These are phyloP conservation scores for Scaptomyza tumidula DNA, from an alignment of 2,888 invertebrate species.

Conservation along the genomic window DNA sequence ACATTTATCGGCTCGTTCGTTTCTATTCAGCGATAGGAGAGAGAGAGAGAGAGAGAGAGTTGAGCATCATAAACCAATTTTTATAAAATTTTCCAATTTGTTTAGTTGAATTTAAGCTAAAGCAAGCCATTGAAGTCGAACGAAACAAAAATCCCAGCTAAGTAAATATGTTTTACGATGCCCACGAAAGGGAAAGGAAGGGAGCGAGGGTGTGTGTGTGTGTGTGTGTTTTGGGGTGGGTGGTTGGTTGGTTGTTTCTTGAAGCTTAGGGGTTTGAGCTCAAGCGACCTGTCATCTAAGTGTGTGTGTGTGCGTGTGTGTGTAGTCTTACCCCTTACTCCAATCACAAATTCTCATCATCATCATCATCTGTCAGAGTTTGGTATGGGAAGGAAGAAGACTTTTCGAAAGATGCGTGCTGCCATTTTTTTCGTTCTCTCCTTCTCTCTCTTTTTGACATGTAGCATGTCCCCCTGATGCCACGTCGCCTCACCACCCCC, in stretches of 20 bases:
- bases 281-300: not conserved
- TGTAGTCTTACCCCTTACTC: conserved; percentile 14
- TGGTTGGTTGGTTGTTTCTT: not conserved
- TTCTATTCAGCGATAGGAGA: conserved; percentile 33
- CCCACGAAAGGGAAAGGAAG: not conserved
- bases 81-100: conserved; percentile 76
- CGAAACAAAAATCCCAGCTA: conserved; percentile 55
- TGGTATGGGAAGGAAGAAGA: not conserved
- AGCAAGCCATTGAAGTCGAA: conserved; percentile 43
- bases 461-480: conserved; percentile 16
- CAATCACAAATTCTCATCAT: conserved; percentile 31
- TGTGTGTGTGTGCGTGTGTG: conserved; percentile 5
- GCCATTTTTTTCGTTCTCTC: conserved; percentile 40
- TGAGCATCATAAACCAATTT: conserved; percentile 78
- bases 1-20: conserved; percentile 25
- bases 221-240: conserved; percentile 5
- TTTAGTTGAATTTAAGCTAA: conserved; percentile 71
- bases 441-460: conserved; percentile 42
- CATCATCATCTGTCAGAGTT: conserved; percentile 26
- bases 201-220: not conserved
- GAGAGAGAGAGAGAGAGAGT: not conserved
- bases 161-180: conserved; percentile 55
- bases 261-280: conserved; percentile 1
- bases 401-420: conserved; percentile 53
- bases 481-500: not conserved